These are phyloP conservation scores for Schizothorax lantsangensis DNA, from an alignment of 2,797 vertebrate genomes.

Conservation along the genomic window DNA sequence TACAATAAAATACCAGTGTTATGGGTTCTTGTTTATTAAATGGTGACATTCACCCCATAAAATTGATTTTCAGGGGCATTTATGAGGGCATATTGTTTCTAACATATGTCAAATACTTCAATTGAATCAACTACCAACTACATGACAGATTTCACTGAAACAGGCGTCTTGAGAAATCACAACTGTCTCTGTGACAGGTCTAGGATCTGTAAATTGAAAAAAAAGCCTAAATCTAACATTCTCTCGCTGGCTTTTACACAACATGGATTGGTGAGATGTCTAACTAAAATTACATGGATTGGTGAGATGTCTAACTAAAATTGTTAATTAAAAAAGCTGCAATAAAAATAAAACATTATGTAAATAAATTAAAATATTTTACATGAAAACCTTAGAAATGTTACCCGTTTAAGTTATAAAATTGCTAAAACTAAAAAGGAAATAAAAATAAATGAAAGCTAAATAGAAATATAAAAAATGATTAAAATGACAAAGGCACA, in stretches of 20 bases:
- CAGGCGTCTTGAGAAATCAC: neutral
- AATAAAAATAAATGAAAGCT: neutral
- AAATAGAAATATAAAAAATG: neutral
- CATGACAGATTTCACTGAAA: constrained; percentile 8
- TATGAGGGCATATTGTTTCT: constrained; percentile 9
- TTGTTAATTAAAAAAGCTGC: neutral
- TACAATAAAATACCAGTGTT: constrained; percentile 20
- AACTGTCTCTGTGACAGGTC: neutral
- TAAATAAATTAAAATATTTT: neutral
- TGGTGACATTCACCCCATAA: neutral
- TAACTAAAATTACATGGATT: too few species aligned
- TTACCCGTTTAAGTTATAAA: neutral
- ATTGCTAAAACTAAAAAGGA: neutral
- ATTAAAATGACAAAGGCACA: neutral
- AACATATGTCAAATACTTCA: constrained; percentile 13
- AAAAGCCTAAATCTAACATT: neutral
- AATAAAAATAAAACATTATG: neutral
- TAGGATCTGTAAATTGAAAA: neutral
- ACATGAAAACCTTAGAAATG: neutral
- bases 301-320: too few species aligned
- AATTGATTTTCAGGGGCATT: constrained; percentile 23
- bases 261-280: neutral
- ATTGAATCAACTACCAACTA: neutral
- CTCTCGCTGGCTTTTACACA: neutral
- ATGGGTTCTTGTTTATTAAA: neutral